Evolutionary conservation across 2,888 invertebrate species (phyloP).

Genomic region (Cephus spinipes): DNA sequence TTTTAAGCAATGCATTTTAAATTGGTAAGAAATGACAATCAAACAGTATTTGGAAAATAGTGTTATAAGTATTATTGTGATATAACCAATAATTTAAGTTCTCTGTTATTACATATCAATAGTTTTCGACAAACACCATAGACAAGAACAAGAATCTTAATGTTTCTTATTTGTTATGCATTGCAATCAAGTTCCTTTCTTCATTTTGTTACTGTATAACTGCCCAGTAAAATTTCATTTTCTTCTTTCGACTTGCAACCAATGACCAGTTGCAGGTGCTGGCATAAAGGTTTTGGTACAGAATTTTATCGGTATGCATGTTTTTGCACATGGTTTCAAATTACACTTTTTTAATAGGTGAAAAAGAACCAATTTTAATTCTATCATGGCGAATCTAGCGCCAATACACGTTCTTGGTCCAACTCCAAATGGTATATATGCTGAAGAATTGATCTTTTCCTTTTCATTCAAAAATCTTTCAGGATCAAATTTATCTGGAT

Average conservation of each 20-base stretch:
- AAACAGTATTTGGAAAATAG: too few relatives aligned
- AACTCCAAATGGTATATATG: slow-evolving; percentile 61
- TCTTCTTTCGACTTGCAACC: slow-evolving; percentile 39
- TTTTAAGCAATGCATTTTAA: too few relatives aligned
- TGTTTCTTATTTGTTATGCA: too few relatives aligned
- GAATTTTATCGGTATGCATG: slow-evolving; percentile 34
- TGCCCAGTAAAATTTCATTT: slow-evolving; percentile 3
- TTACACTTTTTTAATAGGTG: slow-evolving; percentile 39
- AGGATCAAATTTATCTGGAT: slow-evolving; percentile 64
- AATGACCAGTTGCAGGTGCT: slow-evolving; percentile 41
- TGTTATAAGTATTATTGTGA: too few relatives aligned
- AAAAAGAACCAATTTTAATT: slow-evolving; percentile 41
- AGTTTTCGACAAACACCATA: too few relatives aligned
- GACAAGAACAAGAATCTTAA: too few relatives aligned
- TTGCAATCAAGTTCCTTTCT: too few relatives aligned
- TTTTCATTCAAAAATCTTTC: slow-evolving; percentile 56
- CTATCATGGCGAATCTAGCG: slow-evolving; percentile 42
- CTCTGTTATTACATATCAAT: too few relatives aligned
- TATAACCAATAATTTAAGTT: too few relatives aligned
- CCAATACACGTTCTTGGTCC: slow-evolving; percentile 63
- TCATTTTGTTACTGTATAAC: too few relatives aligned
- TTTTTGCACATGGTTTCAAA: slow-evolving; percentile 38
- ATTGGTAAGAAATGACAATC: too few relatives aligned
- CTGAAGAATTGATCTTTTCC: slow-evolving; percentile 46
- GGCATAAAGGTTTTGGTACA: slow-evolving; percentile 30